Evolutionary conservation across 2,113 vertebrate species (phyloP).

Genomic region (Mionectes macconnelli): DNA sequence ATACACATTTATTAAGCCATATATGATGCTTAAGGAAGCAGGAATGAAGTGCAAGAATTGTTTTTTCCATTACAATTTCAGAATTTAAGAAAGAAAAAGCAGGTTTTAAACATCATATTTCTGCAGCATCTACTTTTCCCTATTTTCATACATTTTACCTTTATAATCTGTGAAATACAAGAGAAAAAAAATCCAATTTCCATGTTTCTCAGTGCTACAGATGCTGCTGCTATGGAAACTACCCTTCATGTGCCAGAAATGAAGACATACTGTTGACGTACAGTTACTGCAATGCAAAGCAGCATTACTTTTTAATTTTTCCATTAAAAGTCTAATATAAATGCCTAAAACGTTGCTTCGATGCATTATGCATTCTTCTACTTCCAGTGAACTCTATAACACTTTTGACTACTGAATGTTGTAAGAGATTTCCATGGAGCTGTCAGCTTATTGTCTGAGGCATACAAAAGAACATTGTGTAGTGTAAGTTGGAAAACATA

Average conservation of each 20-base stretch:
- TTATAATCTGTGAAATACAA: conserved; percentile 33
- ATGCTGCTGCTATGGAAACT: conserved; percentile 70
- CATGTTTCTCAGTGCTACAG: conserved; percentile 35
- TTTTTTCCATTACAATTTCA: not conserved
- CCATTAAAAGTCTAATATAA: conserved; percentile 66
- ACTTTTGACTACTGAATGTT: conserved; percentile 25
- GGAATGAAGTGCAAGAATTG: not conserved
- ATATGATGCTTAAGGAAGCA: not conserved
- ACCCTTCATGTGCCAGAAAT: conserved; percentile 61
- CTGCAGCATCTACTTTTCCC: not conserved
- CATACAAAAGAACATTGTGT: conserved; percentile 50
- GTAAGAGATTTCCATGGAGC: not conserved
- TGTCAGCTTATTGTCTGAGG: conserved; percentile 54
- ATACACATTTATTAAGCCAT: not conserved
- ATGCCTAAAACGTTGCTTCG: conserved; percentile 50
- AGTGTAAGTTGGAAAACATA: conserved; percentile 12
- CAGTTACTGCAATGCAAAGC: conserved; percentile 59
- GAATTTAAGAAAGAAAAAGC: not conserved
- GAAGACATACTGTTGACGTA: conserved; percentile 62
- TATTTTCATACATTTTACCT: conserved; percentile 18
- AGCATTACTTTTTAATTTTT: conserved; percentile 69
- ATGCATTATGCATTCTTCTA: conserved; percentile 59
- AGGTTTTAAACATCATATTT: not conserved
- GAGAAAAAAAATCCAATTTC: conserved; percentile 27
- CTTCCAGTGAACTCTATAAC: not conserved